Evolutionary conservation across 2,113 vertebrate species (phyloP).

Genomic region (Cavia porcellus): DNA sequence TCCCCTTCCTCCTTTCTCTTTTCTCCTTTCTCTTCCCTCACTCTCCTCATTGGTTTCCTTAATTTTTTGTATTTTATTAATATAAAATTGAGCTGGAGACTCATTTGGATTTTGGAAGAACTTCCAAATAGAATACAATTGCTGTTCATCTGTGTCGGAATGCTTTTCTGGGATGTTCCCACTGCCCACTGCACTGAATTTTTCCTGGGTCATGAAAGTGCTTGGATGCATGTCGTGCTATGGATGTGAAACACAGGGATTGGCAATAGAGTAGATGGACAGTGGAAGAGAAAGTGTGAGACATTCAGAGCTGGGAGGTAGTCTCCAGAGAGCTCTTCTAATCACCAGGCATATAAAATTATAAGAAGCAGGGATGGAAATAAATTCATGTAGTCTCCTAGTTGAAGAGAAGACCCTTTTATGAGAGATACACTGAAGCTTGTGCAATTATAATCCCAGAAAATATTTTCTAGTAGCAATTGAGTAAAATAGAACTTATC

Average conservation of each 20-base stretch:
- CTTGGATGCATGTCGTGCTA: background rate
- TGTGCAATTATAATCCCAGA: background rate
- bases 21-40: background rate
- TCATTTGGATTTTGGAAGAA: background rate
- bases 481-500: background rate
- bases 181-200: background rate
- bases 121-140: background rate
- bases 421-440: background rate
- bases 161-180: background rate
- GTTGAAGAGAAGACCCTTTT: background rate
- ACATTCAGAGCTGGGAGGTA: background rate
- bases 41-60: background rate
- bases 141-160: background rate
- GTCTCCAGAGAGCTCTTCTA: background rate
- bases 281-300: conserved; percentile 20
- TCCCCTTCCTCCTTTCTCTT: accelerated
- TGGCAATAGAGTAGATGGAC: background rate
- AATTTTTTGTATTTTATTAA: background rate
- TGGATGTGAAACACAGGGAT: background rate
- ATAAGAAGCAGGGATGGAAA: background rate
- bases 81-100: background rate
- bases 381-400: background rate
- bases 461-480: background rate
- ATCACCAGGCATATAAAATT: background rate
- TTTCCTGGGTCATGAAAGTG: background rate